phyloP scores from a whole-genome alignment of 2,888 invertebrate species.

The Torymus tubicola region DNA sequence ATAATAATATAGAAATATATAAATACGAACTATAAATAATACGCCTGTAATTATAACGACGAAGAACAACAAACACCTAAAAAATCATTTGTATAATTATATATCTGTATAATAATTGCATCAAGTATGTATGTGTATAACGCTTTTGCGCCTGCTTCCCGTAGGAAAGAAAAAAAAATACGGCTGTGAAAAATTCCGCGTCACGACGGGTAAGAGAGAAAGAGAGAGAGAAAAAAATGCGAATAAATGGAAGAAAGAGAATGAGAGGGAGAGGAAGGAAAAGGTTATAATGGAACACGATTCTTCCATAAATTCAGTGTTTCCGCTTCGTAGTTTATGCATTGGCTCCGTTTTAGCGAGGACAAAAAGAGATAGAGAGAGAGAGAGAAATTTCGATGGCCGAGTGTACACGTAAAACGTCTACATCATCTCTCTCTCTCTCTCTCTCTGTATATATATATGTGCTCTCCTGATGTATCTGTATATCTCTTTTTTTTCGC shows the following conservation, averaged over 20 bases:
- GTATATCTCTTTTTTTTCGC: too few relatives aligned
- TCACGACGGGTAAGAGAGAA: neutral
- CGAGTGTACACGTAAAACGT: neutral
- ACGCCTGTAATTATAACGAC: too few relatives aligned
- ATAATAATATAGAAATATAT: too few relatives aligned
- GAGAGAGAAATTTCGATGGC: constrained; percentile 19
- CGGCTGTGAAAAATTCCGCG: constrained; percentile 50
- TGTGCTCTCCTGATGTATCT: too few relatives aligned
- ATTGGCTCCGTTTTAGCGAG: constrained; percentile 16
- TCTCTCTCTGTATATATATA: too few relatives aligned
- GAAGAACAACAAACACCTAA: too few relatives aligned
- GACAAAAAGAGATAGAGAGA: neutral
- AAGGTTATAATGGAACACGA: constrained; percentile 7
- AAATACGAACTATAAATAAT: too few relatives aligned
- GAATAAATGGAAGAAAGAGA: neutral
- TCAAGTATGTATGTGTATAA: constrained; percentile 10
- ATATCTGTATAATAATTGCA: neutral
- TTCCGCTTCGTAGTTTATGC: constrained; percentile 35
- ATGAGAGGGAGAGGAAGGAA: neutral
- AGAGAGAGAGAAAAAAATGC: constrained; percentile 2
- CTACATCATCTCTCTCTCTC: too few relatives aligned
- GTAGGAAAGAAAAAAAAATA: constrained; percentile 32
- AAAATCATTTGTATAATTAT: too few relatives aligned
- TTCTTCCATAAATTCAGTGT: constrained; percentile 47
- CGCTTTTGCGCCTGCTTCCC: constrained; percentile 42